These are phyloP conservation scores for Marisa cornuarietis DNA, from an alignment of 1,140 invertebrate genomes.

Conservation along the genomic window DNA sequence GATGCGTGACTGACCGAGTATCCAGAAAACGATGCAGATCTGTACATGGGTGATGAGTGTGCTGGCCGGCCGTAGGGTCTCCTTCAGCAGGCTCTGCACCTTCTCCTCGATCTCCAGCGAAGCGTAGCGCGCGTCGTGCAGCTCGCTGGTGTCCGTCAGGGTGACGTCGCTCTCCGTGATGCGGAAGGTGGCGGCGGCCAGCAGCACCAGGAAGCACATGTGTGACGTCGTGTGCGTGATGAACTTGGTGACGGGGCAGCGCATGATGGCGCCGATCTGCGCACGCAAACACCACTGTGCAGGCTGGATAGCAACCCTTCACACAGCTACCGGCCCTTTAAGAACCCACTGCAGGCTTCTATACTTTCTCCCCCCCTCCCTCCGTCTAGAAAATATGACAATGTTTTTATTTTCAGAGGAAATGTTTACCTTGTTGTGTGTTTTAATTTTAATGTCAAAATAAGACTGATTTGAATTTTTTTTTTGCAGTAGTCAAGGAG, in stretches of 20 bases:
- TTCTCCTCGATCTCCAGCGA: conserved; percentile 56
- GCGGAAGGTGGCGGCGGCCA: conserved; percentile 65
- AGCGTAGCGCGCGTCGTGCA: conserved; percentile 45
- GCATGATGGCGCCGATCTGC: conserved; percentile 85
- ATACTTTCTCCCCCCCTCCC: too few species aligned
- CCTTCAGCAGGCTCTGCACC: conserved; percentile 60
- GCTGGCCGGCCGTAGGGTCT: conserved; percentile 61
- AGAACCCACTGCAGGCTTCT: too few species aligned
- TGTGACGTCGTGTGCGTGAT: conserved; percentile 82
- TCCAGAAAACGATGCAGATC: conserved; percentile 66
- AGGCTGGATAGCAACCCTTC: background rate
- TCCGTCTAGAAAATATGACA: too few species aligned
- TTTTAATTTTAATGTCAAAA: background rate
- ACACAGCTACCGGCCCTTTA: too few species aligned
- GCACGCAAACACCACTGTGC: conserved; percentile 4
- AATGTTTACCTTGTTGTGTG: background rate
- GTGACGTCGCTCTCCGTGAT: conserved; percentile 57
- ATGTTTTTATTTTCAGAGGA: too few species aligned
- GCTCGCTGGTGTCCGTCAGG: conserved; percentile 51
- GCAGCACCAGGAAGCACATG: conserved; percentile 63
- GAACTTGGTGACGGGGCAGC: conserved; percentile 99
- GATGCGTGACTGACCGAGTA: conserved; percentile 58
- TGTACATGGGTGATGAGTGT: conserved; percentile 64
- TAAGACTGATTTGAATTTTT: background rate
- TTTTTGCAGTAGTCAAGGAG: background rate